These are phyloP conservation scores for Cryptotermes secundus DNA, from an alignment of 1,140 invertebrate species.

Conservation along the genomic window DNA sequence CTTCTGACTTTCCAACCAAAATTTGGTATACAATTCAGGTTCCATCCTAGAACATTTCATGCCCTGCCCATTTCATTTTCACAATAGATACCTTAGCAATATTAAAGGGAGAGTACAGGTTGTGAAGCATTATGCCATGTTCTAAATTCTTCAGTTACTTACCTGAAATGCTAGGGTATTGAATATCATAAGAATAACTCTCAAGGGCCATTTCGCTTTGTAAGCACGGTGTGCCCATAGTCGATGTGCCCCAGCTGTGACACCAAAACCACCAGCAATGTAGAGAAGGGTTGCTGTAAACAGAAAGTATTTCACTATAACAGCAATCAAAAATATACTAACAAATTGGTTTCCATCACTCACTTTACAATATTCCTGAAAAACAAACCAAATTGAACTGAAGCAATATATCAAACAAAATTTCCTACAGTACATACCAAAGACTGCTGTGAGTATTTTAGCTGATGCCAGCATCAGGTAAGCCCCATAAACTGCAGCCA, in stretches of 20 bases:
- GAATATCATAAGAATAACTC: conserved; percentile 70
- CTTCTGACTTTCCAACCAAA: too few relatives aligned
- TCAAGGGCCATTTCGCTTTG: conserved; percentile 87
- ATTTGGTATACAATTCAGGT: too few relatives aligned
- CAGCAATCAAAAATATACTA: not conserved
- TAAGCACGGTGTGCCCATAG: conserved; percentile 93
- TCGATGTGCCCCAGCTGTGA: conserved; percentile 92
- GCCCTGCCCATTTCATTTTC: too few relatives aligned
- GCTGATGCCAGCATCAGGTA: conserved; percentile 79
- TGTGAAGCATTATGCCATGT: too few relatives aligned
- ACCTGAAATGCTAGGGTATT: conserved; percentile 89
- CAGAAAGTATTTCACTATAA: conserved; percentile 22
- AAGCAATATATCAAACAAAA: not conserved
- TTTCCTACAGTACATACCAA: conserved; percentile 61
- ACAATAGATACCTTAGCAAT: too few relatives aligned
- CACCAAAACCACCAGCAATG: conserved; percentile 70
- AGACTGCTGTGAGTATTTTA: conserved; percentile 71
- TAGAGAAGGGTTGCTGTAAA: conserved; percentile 69
- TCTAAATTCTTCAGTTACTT: conserved; percentile 33
- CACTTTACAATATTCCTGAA: not conserved
- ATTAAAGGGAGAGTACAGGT: too few relatives aligned
- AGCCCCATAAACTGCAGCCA: conserved; percentile 80
- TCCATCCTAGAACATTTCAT: too few relatives aligned
- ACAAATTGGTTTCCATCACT: not conserved
- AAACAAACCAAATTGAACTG: not conserved